Base-by-base conservation (phyloP, 2,113 vertebrate genomes). In the Piaya cayana region DNA sequence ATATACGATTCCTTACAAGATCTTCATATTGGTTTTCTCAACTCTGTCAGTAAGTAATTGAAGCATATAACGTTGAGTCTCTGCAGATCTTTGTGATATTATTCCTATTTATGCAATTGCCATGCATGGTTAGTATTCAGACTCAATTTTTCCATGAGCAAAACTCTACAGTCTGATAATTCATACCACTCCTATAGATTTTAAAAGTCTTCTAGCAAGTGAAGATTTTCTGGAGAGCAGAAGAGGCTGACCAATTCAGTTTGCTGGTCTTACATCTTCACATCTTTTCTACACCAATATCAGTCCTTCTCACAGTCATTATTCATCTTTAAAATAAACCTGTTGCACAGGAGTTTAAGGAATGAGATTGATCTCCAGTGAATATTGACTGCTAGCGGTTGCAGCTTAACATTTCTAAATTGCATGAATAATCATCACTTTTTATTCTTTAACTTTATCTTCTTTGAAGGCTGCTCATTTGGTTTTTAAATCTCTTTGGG, bases 401-500 rank as follows among this genome's bases (percentile, higher is more conserved):
- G n/a, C 37, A 65, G 36, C 17, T 82, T 93, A 37, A 32, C 6
- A 15, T 80, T 65, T 69, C 62, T 82, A 82, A 91, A 91, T 49
- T 80, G 13, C 26, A 56, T 77, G 19, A 87, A 63, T 74, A 77
- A 72, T 89, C 39, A 85, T 63, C 1, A 4, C 19, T 47, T 82
- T 79, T 77, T 60, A 43, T 92, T 76, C 74, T 76, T 78, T 37
- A 77, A 71, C 34, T 37, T 72, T 52, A 79, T 76, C 50, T 76
- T 68, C 12, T 84, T 65, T 92, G 83, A 85, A 93, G 93, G 77
- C 77, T 62, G 75, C 49, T 92, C 20, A 89, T 78, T 76, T 79
- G 58, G 15, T 77, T 95, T 95, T 59, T 32, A 80, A 77, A 89
- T 94, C 63, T 88, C 83, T 93, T 70, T 89, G 72, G 42, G 86